Conservation (phyloP, 2,797 vertebrate genomes). For the Synaphobranchus kaupii region DNA sequence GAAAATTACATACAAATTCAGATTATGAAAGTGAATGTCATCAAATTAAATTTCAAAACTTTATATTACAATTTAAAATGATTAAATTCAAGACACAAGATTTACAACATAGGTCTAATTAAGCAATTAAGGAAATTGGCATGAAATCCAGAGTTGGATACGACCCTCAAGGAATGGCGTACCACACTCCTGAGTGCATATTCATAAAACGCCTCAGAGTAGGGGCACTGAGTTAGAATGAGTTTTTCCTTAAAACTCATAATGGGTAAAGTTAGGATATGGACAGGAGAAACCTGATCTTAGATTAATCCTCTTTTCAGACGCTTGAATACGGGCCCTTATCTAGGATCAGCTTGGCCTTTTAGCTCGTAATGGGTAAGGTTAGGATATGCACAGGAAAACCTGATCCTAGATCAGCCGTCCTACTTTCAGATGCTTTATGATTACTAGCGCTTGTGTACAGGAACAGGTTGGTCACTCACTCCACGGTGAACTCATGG, state of each 20-base stretch:
- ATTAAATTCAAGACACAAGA: neutral
- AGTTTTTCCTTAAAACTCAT: no score
- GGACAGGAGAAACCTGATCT: no score
- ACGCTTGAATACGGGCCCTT: no score
- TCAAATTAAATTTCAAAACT: neutral
- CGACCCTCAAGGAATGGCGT: neutral
- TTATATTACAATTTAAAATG: neutral
- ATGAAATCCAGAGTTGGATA: neutral
- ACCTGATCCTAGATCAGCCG: neutral
- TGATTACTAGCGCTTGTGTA: neutral
- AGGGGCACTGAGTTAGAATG: no score
- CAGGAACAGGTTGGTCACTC: slow-evolving; percentile 57
- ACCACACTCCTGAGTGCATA: neutral
- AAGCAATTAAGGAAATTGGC: neutral
- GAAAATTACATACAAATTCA: no score
- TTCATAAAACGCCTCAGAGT: neutral
- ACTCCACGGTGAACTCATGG: slow-evolving; percentile 98
- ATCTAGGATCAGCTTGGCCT: no score
- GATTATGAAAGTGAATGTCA: neutral
- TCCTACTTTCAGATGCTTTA: neutral
- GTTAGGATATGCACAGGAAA: no score
- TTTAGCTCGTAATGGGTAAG: no score
- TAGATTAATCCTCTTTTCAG: no score
- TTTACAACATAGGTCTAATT: neutral
- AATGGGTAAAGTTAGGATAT: no score